These are phyloP conservation scores for Heliocidaris tuberculata DNA, from an alignment of 35 echinoderm and acorn worm species.

Conservation along the genomic window DNA sequence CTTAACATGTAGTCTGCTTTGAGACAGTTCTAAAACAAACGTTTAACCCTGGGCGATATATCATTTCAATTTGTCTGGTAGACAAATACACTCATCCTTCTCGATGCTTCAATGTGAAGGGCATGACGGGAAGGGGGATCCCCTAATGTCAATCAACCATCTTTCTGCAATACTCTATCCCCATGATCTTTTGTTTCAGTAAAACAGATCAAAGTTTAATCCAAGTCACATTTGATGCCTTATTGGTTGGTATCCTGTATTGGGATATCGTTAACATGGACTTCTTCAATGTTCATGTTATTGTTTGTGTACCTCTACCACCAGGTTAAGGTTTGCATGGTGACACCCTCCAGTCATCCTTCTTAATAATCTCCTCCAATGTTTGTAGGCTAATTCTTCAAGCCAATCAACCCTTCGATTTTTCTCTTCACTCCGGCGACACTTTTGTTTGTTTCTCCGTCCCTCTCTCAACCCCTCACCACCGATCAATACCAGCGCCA, in stretches of 20 bases:
- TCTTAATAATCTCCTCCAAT: not conserved
- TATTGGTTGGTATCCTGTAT: not conserved
- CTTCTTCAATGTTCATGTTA: not conserved
- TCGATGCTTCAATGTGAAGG: not conserved
- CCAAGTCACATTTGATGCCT: not conserved
- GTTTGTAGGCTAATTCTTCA: not conserved
- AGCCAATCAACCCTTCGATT: slow-evolving; percentile 5
- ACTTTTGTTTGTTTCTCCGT: slow-evolving; percentile 7
- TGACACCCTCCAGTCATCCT: not conserved
- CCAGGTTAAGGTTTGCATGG: not conserved
- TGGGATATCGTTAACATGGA: not conserved
- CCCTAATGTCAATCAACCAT: not conserved
- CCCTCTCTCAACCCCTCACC: slow-evolving; percentile 1
- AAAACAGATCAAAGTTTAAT: not conserved
- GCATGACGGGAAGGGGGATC: not conserved
- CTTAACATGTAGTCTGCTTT: not conserved
- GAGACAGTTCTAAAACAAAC: not conserved
- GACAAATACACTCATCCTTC: no score
- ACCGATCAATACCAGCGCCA: not conserved
- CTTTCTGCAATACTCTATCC: not conserved
- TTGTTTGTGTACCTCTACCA: not conserved
- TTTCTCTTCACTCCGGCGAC: slow-evolving; percentile 4
- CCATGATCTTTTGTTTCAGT: not conserved
- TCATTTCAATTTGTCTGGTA: not conserved
- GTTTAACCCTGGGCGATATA: not conserved